Evolutionary conservation across 2,888 invertebrate species (phyloP), one percentile per base, ranked within the genome.

Genomic region (Metacarcinus magister): DNA sequence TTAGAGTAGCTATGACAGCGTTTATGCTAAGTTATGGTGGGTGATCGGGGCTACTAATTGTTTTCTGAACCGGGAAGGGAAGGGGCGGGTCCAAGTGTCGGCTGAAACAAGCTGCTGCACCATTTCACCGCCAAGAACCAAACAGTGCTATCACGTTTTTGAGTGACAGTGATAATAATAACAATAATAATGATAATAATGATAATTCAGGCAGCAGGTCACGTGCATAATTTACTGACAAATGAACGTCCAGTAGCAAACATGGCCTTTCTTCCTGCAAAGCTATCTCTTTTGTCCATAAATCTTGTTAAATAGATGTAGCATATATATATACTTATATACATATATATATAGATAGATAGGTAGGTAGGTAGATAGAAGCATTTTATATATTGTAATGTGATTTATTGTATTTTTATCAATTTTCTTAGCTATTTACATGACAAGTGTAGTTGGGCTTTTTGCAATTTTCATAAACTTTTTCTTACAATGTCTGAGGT

Each of bases 11-110:
- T 92, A 92, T 96, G 82, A 96, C 96, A 94, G 92, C 82, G 92
- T 96, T 96, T 92, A 96, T 96, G 96, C 96, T 96, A 94, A 92
- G 96, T 92, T 96, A 94, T 44, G 93, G 89, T 93, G 92, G 96
- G 96, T 96, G 96, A 94, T 96, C 87, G 94, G 96, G 96, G 93
- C 92, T 96, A 92, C 94, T 94, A 92, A 92, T 95, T 95, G 28
- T 93, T 93, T 87, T 95, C 39, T 32, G 28, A 75, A 19, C 44
- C 60, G 48, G 82, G 67, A 75, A 39, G 94, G 96, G 92, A 92
- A 94, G 32, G 96, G 96, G 92, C 92, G 87, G 96, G 94, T 93
- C 91, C 82, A 44, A 60, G 82, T 46, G 46, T 46, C 89, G 91
- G 96, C 92, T 93, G 39, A 28, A 93, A 54, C 93, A 54, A 48